Base-by-base conservation (phyloP, 1,140 invertebrate species). In the Hycleus cichorii region DNA sequence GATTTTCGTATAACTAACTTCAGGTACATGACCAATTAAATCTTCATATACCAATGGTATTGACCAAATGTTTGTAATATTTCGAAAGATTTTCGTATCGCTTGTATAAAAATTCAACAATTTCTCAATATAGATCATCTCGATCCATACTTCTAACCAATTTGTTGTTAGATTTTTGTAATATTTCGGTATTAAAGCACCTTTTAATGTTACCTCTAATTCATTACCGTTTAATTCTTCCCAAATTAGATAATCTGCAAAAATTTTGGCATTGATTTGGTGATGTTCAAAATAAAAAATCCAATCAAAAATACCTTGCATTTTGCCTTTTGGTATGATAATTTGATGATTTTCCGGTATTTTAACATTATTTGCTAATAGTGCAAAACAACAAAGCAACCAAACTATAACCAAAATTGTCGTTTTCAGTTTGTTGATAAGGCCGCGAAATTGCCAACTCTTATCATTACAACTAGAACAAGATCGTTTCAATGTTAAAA, bases 331-430 rank as follows among this genome's bases (percentile, higher is more conserved):
- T 10, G 80, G 77, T 46, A 89, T 73, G 18, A 80, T 83, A 4
- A 87, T 76, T 62, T 83, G 83, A 65, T 80, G 81, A 45, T 77
- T 72, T 5, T 77, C 69, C 44, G 78, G 74, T n/a, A 81, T 75
- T 64, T 79, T 84, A 60, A 86, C 85, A 54, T 78, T 81, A 63
- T 83, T 85, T 42, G 77, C 75, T 74, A 87, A 80, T 48, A 88
- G 76, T n/a, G 83, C 77, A n/a, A 78, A 65, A 55, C 86, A 81
- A 55, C 84, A 85, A 47, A 82, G 76, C 0, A 78, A 60, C 82
- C 81, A 84, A 39, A 78, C 76, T 32, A 32, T 32, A 7, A 32
- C 7, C 4, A 32, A 32, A 32, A 32, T 7, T 32, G 7, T 32
- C 0, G 32, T 32, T 32, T 32, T 32, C 1, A 32, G 7, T 32